Evolutionary conservation across 2,888 invertebrate genomes (phyloP), one percentile per base, ranked within the genome.

Genomic region (Branchipolynoe longqiensis): DNA sequence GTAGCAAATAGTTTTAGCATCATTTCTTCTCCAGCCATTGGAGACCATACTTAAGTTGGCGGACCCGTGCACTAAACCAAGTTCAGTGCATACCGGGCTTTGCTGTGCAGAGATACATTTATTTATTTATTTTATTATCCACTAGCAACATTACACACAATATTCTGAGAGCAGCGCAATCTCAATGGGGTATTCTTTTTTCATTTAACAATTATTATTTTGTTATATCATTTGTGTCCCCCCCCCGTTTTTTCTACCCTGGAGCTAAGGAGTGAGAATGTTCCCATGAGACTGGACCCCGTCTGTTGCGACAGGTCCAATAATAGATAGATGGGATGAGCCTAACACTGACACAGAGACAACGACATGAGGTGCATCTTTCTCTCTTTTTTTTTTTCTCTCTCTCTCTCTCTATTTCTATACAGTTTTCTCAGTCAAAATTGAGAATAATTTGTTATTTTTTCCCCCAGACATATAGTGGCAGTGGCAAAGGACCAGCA

Each of bases 401-500:
- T 12, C 48, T 48, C 18, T 18, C 48, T 48, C 8, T 48, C 48
- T 18, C 18, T 8, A 18, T 48, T 12, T 48, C 48, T 48, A 48
- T 12, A 48, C 8, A 48, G 48, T 48, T n/a, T n/a, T n/a, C n/a
- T n/a, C n/a, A n/a, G n/a, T n/a, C n/a, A n/a, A 18, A 48, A 48
- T 48, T 12, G 48, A 48, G 58, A 58, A 4, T n/a, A n/a, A 6
- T 69, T 69, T n/a, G n/a, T n/a, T n/a, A n/a, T n/a, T 3, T 31
- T 8, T 33, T 14, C 36, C 33, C 38, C 36, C 69, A 33, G 33
- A 6, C 33, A 36, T n/a, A 69, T 36, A 69, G 69, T 69, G 69
- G 69, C 69, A 69, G 69, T 69, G 69, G 69, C 69, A 69, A 69
- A 69, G 69, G n/a, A 69, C 38, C 69, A 38, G 69, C 69, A 58